phyloP scores from a whole-genome alignment of 2,888 invertebrate genomes.

The Rhamphomyia laevipes region DNA sequence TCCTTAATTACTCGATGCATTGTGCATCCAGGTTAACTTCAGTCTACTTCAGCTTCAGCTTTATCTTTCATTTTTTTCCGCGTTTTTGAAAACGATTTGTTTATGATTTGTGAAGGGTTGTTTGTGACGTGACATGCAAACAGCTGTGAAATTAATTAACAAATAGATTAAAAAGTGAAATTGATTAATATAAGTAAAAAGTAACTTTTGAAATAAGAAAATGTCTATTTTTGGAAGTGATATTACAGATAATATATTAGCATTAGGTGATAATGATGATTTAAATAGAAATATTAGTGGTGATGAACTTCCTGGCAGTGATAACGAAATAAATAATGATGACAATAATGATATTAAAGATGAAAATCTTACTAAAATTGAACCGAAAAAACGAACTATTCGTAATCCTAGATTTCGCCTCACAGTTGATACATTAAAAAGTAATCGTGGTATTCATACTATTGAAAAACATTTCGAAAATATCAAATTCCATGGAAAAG shows the following conservation, averaged over 20 bases:
- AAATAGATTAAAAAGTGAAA: too few relatives aligned
- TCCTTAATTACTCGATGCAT: too few relatives aligned
- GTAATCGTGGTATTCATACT: slow-evolving; percentile 64
- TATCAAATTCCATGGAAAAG: slow-evolving; percentile 67
- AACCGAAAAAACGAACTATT: slow-evolving; percentile 44
- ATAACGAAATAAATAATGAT: slow-evolving; percentile 32
- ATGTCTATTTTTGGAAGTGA: not conserved
- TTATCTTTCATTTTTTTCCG: too few relatives aligned
- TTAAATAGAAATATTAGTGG: slow-evolving; percentile 28
- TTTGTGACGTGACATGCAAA: too few relatives aligned
- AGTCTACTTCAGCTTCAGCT: too few relatives aligned
- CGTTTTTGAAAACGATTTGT: too few relatives aligned
- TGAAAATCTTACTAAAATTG: slow-evolving; percentile 34
- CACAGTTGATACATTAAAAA: slow-evolving; percentile 58
- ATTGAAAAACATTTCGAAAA: slow-evolving; percentile 68
- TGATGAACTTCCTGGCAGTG: slow-evolving; percentile 39
- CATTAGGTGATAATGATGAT: slow-evolving; percentile 24
- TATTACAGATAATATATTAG: not conserved
- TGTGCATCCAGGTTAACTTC: too few relatives aligned
- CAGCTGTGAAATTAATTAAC: too few relatives aligned
- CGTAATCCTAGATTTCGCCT: slow-evolving; percentile 56
- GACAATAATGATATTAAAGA: slow-evolving; percentile 28
- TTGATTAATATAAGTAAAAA: too few relatives aligned
- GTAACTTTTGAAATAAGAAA: too few relatives aligned
- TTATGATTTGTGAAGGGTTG: too few relatives aligned